phyloP scores from a whole-genome alignment of 2,888 invertebrate species.

The Petrolisthes manimaculis region DNA sequence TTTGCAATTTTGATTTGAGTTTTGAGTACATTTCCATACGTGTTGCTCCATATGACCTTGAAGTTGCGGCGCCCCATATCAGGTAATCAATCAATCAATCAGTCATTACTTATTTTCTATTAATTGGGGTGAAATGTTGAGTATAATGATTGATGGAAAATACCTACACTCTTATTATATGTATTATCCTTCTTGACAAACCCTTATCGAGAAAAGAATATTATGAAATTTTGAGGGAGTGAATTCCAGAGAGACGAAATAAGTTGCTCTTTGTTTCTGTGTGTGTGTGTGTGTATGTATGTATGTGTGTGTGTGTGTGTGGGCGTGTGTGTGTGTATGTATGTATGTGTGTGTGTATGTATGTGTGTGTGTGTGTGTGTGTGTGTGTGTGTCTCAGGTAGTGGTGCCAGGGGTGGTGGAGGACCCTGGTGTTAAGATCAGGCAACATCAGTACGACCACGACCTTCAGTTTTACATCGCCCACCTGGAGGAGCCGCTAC shows the following conservation, averaged over 20 bases:
- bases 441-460: constrained; percentile 51
- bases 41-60: background rate
- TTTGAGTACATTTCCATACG: no score
- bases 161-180: background rate
- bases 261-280: no score
- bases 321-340: background rate
- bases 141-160: no score
- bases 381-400: constrained; percentile 2
- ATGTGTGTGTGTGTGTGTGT: background rate
- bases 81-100: background rate
- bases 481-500: constrained; percentile 75
- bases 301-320: background rate
- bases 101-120: background rate
- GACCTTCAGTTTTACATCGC: constrained; percentile 79
- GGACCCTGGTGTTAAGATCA: constrained; percentile 31
- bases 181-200: background rate
- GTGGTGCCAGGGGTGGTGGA: constrained; percentile 18
- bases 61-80: background rate
- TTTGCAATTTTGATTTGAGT: no score
- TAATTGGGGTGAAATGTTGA: background rate
- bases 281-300: background rate
- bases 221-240: no score
- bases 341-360: background rate
- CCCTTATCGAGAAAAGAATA: background rate
- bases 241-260: no score